A percentile compares a stretch with the other conserved stretches of the same genome.
Conservation (phyloP, 1,140 invertebrate species). For the Trachymyrmex septentrionalis region DNA sequence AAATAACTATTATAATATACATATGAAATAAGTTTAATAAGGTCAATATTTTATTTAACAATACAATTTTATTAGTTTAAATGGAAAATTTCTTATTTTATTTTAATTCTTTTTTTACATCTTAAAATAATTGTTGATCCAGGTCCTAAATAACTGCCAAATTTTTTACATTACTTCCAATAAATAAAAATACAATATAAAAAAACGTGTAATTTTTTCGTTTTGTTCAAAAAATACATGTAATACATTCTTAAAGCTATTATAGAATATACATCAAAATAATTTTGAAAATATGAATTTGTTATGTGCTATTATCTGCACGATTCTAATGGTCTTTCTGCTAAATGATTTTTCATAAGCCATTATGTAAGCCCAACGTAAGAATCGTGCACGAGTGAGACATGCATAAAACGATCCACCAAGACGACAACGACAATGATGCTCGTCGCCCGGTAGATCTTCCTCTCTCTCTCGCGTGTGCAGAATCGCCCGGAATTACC, state of each 20-base stretch:
- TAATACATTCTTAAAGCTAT: neutral
- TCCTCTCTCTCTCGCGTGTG: slow-evolving; percentile 35
- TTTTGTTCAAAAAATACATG: too few species aligned
- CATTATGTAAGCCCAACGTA: neutral
- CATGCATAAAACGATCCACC: neutral
- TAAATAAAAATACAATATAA: too few species aligned
- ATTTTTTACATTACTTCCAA: too few species aligned
- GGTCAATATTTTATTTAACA: too few species aligned
- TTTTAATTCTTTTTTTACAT: too few species aligned
- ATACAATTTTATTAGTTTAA: too few species aligned
- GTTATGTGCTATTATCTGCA: neutral
- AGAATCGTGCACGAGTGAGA: neutral
- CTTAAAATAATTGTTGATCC: too few species aligned
- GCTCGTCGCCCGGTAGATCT: neutral
- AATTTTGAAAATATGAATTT: neutral
- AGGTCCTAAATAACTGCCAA: too few species aligned
- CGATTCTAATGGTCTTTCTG: neutral
- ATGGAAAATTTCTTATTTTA: too few species aligned
- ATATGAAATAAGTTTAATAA: too few species aligned
- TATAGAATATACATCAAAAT: neutral
- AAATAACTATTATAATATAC: too few species aligned
- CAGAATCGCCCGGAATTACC: slow-evolving; percentile 58
- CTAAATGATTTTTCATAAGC: neutral
- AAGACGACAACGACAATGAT: neutral
- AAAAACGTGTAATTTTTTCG: too few species aligned